Percentiles rank a stretch among this genome's conserved stretches.
Evolutionary conservation across 2,113 vertebrate genomes (phyloP).

Genomic region (Pygoscelis adeliae): DNA sequence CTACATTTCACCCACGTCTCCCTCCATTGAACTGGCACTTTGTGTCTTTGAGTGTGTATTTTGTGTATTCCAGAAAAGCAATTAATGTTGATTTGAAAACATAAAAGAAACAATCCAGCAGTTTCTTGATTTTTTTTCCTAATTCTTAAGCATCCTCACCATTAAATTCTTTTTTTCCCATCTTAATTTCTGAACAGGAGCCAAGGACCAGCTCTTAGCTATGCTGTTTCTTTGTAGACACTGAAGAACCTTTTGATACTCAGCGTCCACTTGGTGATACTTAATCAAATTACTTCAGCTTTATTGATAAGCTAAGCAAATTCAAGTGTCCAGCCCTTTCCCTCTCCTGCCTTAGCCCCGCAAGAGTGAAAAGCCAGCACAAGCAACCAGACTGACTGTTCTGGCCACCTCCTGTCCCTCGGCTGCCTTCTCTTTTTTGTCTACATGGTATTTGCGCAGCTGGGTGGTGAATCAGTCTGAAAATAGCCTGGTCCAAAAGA

Average conservation of each 20-base stretch:
- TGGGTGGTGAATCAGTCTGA: neutral
- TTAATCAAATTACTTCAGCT: neutral
- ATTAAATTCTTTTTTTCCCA: neutral
- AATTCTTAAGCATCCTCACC: neutral
- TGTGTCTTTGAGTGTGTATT: neutral
- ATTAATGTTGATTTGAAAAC: neutral
- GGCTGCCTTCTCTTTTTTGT: neutral
- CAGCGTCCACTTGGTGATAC: neutral
- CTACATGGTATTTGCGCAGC: neutral
- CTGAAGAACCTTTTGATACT: neutral
- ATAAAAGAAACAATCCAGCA: neutral
- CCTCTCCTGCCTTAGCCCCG: neutral
- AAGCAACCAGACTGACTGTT: neutral
- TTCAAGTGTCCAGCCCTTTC: neutral
- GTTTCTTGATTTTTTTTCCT: neutral
- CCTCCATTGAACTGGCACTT: neutral
- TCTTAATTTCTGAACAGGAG: neutral
- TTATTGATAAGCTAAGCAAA: neutral
- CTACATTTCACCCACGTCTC: neutral
- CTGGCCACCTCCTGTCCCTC: neutral
- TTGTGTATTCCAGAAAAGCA: neutral
- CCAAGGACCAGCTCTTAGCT: neutral
- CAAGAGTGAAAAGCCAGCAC: neutral
- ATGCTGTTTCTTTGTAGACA: neutral
- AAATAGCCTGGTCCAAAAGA: neutral